Base-by-base conservation (phyloP, 2,797 vertebrate species). In the Oryzias dopingdopingensis region DNA sequence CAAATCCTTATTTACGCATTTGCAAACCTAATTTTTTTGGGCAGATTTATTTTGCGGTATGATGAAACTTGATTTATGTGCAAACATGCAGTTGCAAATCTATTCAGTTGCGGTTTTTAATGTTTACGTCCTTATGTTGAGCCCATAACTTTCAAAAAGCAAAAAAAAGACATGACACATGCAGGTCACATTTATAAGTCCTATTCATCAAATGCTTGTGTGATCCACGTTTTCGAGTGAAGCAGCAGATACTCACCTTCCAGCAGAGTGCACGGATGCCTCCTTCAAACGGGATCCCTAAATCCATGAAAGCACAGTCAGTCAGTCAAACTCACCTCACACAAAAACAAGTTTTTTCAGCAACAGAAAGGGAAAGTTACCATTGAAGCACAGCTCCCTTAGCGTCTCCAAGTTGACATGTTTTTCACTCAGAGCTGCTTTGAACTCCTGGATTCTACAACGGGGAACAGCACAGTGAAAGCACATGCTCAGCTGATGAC, bases 261-360 rank as follows among this genome's bases (percentile, higher is more conserved):
- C 97, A 99, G 83, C 96, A 98, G 49, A 96, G 92, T 16, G 96
- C 94, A 44, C 96, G 94, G 50, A 97, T 94, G 55, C 97, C 97
- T 54, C 94, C 94, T 86, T 99, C 97, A 85, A 95, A 98, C 16
- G 97, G 97, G 69, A 99, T 92, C 73, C 97, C 97, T 99, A 88
- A 14, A 18, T 5, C 6, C 18, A 54, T 52, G 65, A 57, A 55
- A 57, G 37, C 44, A 56, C 50, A 1, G 5, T 46, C 0, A 0
- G 0, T 68, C 16, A 65, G 29, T 43, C 4, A 24, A n/a, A 52
- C 14, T 18, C 47, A 3, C 42, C 32, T 12, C 18, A 7, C 10
- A 8, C n/a, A 0, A 4, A 15, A 4, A 46, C 5, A 0, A 22
- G 5, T 1, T 42, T 1, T 24, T 66, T 32, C 40, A 24, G 48